Percentiles rank a stretch among this genome's conserved stretches.
Conservation (phyloP, 2,797 vertebrate genomes). For the Aythya fuligula region DNA sequence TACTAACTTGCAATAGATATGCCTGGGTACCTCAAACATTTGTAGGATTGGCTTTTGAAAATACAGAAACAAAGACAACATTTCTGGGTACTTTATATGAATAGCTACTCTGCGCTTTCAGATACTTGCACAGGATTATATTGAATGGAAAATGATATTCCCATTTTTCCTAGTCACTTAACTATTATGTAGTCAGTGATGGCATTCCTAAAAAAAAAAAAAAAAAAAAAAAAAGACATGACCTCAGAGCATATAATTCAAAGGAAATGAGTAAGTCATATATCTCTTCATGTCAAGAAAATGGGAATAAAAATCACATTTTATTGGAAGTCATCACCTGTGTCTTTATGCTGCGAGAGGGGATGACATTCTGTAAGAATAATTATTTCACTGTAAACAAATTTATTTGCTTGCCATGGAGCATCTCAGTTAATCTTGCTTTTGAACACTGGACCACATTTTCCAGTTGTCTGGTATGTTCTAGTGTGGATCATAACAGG, state of each 20-base stretch:
- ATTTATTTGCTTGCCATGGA: conserved; percentile 72
- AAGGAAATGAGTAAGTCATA: conserved; percentile 55
- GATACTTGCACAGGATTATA: not conserved
- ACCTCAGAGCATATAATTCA: conserved; percentile 65
- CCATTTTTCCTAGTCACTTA: conserved; percentile 31
- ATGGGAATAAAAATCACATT: conserved; percentile 71
- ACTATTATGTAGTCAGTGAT: conserved; percentile 44
- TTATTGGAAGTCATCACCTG: conserved; percentile 74
- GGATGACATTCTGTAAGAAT: conserved; percentile 71
- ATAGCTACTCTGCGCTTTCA: conserved; percentile 26
- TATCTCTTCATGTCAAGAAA: conserved; percentile 59
- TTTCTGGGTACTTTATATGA: not conserved
- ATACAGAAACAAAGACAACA: conserved; percentile 38
- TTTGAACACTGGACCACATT: conserved; percentile 46
- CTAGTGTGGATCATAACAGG: conserved; percentile 34
- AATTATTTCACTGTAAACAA: conserved; percentile 73
- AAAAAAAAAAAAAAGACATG: conserved; percentile 27
- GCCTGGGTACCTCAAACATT: conserved; percentile 1
- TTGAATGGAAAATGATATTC: conserved; percentile 58
- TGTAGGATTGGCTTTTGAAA: conserved; percentile 48
- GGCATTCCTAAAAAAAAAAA: conserved; percentile 8
- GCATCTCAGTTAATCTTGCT: conserved; percentile 60
- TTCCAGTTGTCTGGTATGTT: conserved; percentile 52
- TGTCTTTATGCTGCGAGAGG: conserved; percentile 56
- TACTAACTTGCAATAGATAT: conserved; percentile 12